Percentiles rank a stretch among this genome's conserved stretches.
Evolutionary conservation across 2,113 vertebrate genomes (phyloP).

Genomic region (Mastomys coucha): DNA sequence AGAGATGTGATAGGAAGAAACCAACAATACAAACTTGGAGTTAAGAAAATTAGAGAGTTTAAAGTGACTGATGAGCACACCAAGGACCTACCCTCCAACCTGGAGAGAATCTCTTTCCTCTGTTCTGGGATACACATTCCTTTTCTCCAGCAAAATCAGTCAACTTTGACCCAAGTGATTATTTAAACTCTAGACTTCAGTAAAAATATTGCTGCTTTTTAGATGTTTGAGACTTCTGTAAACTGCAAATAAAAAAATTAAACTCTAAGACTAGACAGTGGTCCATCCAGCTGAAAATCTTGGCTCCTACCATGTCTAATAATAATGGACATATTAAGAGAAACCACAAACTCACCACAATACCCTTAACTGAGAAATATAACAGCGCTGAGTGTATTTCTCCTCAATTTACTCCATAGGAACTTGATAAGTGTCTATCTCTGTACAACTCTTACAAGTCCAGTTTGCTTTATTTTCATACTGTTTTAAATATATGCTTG

Average conservation of each 20-base stretch:
- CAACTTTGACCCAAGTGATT: background rate
- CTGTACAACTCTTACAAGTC: background rate
- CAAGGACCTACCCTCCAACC: background rate
- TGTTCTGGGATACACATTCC: background rate
- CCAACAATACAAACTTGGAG: background rate
- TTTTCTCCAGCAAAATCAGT: conserved; percentile 51
- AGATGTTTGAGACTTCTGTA: conserved; percentile 48
- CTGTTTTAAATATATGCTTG: background rate
- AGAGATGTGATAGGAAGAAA: conserved; percentile 19
- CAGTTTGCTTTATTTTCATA: background rate
- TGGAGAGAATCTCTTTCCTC: background rate
- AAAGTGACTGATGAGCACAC: conserved; percentile 20
- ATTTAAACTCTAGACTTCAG: background rate
- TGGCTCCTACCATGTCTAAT: background rate
- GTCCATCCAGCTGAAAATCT: background rate
- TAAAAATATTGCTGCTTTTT: conserved; percentile 45
- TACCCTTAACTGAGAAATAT: conserved; percentile 32
- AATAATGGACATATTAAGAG: conserved; percentile 3
- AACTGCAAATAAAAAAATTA: conserved; percentile 54
- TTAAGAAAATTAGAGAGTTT: background rate
- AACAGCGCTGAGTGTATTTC: background rate
- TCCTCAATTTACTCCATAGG: conserved; percentile 40
- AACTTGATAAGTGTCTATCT: conserved; percentile 45
- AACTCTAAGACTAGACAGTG: conserved; percentile 4
- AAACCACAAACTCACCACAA: conserved; percentile 35